phyloP scores from a whole-genome alignment of 2,797 vertebrate genomes.

The Lacerta agilis region DNA sequence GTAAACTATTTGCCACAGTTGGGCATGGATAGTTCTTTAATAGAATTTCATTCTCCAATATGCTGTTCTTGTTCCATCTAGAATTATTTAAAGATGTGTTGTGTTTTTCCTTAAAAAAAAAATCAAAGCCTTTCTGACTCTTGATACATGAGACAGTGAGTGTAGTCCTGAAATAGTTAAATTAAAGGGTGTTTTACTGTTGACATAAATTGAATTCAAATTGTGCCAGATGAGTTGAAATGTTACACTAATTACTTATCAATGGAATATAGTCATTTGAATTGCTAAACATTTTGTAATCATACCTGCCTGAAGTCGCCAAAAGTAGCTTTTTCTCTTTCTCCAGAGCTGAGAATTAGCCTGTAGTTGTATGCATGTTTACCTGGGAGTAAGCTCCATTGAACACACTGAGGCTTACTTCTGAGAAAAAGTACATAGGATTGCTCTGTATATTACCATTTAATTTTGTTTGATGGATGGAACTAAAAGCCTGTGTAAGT shows the following conservation, averaged over 20 bases:
- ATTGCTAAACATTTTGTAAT: background rate
- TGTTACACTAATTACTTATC: background rate
- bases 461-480: background rate
- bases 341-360: background rate
- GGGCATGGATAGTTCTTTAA: background rate
- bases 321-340: background rate
- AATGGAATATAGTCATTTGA: background rate
- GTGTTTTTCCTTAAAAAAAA: too few relatives aligned
- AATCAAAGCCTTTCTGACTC: background rate
- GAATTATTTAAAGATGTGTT: background rate
- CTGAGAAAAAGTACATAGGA: too few relatives aligned
- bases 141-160: background rate
- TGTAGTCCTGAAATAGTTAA: background rate
- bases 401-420: too few relatives aligned
- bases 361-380: background rate
- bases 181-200: background rate
- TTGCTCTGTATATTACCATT: background rate
- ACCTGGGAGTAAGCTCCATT: too few relatives aligned
- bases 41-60: background rate
- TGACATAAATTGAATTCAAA: background rate
- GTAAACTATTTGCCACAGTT: background rate
- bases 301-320: background rate
- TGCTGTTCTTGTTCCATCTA: background rate
- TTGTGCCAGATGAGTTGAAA: background rate
- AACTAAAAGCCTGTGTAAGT: too few relatives aligned